A percentile compares a stretch with the other conserved stretches of the same genome.
Evolutionary conservation across 2,888 invertebrate genomes (phyloP).

Genomic region (Dicyrtoma fusca): DNA sequence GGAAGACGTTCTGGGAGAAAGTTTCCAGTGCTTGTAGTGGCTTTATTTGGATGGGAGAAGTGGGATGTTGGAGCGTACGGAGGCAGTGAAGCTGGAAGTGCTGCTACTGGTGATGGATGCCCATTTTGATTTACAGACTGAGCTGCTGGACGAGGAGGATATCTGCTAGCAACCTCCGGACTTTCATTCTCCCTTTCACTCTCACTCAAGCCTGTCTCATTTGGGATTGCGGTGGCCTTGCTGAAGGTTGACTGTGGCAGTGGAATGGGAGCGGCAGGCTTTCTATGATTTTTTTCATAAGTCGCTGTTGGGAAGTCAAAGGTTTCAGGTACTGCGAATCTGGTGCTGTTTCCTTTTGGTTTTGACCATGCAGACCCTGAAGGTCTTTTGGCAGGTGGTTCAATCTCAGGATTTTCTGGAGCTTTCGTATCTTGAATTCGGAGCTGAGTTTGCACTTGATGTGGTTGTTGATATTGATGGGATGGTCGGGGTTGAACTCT

Average conservation of each 20-base stretch:
- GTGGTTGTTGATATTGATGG: conserved; percentile 21
- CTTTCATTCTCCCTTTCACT: too few relatives aligned
- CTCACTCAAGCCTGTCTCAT: too few relatives aligned
- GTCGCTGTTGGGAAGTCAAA: too few relatives aligned
- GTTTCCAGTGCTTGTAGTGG: too few relatives aligned
- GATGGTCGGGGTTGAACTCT: conserved; percentile 10
- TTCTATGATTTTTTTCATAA: background rate
- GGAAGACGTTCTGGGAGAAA: background rate
- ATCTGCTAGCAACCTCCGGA: background rate
- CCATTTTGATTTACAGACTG: conserved; percentile 14
- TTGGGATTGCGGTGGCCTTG: too few relatives aligned
- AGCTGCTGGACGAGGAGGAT: background rate
- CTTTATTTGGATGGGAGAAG: background rate
- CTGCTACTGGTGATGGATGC: background rate
- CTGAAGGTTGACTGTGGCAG: too few relatives aligned
- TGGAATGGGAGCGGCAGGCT: background rate
- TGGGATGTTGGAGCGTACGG: background rate
- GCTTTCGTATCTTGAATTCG: background rate
- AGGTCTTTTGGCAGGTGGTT: background rate
- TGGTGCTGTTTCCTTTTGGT: background rate
- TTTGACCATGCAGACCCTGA: too few relatives aligned
- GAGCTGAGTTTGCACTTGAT: background rate
- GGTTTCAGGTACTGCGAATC: background rate
- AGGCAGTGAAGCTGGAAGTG: conserved; percentile 19
- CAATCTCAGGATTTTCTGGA: conserved; percentile 12